phyloP scores from a whole-genome alignment of 2,113 vertebrate genomes.

The Pseudonaja textilis region DNA sequence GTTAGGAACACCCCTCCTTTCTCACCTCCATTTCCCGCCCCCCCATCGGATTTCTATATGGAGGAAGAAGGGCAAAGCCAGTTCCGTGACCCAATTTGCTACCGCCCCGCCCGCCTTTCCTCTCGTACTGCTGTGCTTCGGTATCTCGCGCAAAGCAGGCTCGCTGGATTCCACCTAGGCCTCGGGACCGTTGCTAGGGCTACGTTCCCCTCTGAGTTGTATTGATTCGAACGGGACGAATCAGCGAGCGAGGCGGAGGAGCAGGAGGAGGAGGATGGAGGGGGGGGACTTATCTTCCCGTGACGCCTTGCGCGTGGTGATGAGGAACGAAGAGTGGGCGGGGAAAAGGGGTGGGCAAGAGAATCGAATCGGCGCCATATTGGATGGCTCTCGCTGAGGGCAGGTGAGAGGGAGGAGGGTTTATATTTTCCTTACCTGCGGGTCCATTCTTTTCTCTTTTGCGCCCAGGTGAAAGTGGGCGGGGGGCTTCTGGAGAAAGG shows the following conservation, averaged over 20 bases:
- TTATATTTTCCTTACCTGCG: background rate
- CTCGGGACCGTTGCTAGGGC: background rate
- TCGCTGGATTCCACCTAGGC: background rate
- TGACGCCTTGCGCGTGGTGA: conserved; percentile 63
- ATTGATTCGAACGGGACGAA: conserved; percentile 77
- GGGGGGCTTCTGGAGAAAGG: background rate
- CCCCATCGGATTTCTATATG: background rate
- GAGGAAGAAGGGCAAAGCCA: background rate
- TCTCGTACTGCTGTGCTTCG: background rate
- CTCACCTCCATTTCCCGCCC: background rate
- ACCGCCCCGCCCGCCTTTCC: background rate
- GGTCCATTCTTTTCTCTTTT: background rate
- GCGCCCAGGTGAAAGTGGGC: background rate
- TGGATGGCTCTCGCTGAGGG: conserved; percentile 34
- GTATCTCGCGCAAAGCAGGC: background rate
- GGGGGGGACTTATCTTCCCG: conserved; percentile 63
- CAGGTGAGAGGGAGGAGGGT: background rate
- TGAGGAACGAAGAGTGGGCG: background rate
- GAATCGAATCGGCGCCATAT: conserved; percentile 43
- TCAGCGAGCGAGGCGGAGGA: conserved; percentile 41
- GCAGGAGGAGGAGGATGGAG: background rate
- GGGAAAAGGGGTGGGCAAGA: background rate
- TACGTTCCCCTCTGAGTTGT: conserved; percentile 50
- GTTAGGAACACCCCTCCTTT: background rate
- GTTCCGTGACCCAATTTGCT: background rate